phyloP scores from a whole-genome alignment of 2,888 invertebrate species.

The Arrhopalites spinosus region DNA sequence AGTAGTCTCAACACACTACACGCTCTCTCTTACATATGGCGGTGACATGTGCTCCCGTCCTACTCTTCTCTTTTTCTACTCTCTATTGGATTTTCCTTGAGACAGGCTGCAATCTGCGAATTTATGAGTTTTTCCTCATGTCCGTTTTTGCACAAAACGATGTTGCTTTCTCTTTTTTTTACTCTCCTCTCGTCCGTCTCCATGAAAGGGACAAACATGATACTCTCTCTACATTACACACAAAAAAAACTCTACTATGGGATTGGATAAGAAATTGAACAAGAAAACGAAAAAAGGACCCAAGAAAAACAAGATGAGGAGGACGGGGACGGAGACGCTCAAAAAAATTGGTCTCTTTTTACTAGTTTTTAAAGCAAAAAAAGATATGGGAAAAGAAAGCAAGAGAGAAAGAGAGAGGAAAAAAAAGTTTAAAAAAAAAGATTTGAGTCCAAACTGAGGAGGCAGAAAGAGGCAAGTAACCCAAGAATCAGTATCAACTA shows the following conservation, averaged over 20 bases:
- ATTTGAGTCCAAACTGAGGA: no score
- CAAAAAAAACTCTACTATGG: no score
- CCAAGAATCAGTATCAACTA: not conserved
- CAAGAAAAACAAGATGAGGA: not conserved
- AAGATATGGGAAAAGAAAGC: not conserved
- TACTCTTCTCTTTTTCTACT: constrained; percentile 3
- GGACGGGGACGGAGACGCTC: no score
- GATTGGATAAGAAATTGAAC: no score
- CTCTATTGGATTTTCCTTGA: constrained; percentile 36
- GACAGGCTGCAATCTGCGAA: constrained; percentile 34
- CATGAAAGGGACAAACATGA: not conserved
- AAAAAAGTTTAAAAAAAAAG: not conserved
- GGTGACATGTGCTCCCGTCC: constrained; percentile 40
- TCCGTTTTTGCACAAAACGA: constrained; percentile 1
- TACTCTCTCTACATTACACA: not conserved
- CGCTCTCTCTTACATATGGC: not conserved
- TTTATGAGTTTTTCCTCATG: constrained; percentile 37
- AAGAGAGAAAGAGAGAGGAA: not conserved
- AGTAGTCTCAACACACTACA: not conserved
- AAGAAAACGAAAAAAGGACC: not conserved
- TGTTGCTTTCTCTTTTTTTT: constrained; percentile 2
- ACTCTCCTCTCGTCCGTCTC: not conserved
- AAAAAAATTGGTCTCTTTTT: no score
- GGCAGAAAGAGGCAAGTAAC: no score
- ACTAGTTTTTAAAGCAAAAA: not conserved